Evolutionary conservation across 2,113 vertebrate species (phyloP).

Genomic region (Scolopax mira): DNA sequence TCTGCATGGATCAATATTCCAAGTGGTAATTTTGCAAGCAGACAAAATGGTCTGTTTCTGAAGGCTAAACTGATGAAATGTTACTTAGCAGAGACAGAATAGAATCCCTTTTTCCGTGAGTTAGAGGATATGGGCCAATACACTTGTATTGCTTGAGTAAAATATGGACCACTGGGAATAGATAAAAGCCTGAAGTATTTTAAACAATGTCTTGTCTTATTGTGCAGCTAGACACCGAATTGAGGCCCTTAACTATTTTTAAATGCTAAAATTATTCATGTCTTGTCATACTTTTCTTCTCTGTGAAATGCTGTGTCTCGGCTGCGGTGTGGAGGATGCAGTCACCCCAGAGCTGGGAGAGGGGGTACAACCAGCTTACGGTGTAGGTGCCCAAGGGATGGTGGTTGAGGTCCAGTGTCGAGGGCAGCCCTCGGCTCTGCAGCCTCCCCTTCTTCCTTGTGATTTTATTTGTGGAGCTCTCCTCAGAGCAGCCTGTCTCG

Average conservation of each 20-base stretch:
- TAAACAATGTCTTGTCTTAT: background rate
- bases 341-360: rapidly evolving
- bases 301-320: background rate
- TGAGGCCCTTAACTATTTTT: background rate
- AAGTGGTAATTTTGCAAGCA: constrained; percentile 34
- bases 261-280: background rate
- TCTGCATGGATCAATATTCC: constrained; percentile 24
- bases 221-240: background rate
- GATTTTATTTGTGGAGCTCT: background rate
- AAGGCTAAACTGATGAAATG: constrained; percentile 22
- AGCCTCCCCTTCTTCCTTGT: background rate
- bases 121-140: background rate
- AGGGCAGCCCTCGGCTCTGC: background rate
- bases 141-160: background rate
- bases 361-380: rapidly evolving
- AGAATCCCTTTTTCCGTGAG: background rate
- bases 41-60: constrained; percentile 24
- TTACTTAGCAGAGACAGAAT: background rate
- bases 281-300: background rate
- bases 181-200: background rate
- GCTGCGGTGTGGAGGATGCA: background rate
- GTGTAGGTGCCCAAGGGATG: background rate
- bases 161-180: background rate
- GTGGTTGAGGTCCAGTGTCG: background rate
- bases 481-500: background rate